Percentiles rank a stretch among this genome's conserved stretches.
These are phyloP conservation scores for Galagoides demidoff DNA, from an alignment of 2,797 vertebrate species.

Conservation along the genomic window DNA sequence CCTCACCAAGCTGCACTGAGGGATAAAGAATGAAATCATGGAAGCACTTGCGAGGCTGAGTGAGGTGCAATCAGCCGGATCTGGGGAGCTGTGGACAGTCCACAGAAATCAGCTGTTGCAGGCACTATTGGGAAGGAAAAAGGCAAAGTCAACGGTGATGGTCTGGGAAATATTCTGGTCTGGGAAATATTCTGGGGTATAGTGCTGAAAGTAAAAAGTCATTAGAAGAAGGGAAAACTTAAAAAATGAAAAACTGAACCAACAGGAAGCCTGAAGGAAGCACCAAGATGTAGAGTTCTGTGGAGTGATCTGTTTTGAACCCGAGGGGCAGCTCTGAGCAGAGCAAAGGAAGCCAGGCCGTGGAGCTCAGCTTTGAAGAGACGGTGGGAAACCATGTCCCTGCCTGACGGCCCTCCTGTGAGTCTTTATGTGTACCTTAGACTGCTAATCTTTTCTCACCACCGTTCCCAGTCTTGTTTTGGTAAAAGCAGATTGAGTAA, in stretches of 20 bases:
- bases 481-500: neutral
- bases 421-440: constrained; percentile 22
- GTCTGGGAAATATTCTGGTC: neutral
- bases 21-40: neutral
- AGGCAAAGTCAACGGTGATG: neutral
- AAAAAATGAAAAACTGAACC: neutral
- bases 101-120: neutral
- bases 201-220: neutral
- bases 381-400: neutral
- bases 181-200: neutral
- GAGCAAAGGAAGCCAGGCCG: neutral
- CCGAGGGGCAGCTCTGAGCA: neutral
- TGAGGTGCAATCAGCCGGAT: no score
- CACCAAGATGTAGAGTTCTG: neutral
- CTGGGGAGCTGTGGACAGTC: neutral
- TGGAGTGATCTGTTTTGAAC: neutral
- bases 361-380: neutral
- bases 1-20: neutral
- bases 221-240: neutral
- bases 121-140: neutral
- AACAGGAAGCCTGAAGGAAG: neutral
- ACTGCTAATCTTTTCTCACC: neutral
- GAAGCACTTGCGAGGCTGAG: neutral
- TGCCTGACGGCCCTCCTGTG: neutral
- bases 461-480: neutral